phyloP scores from a whole-genome alignment of 30 jellyfish, hydroid and myxozoan genomes.

The Mastigias papua region DNA sequence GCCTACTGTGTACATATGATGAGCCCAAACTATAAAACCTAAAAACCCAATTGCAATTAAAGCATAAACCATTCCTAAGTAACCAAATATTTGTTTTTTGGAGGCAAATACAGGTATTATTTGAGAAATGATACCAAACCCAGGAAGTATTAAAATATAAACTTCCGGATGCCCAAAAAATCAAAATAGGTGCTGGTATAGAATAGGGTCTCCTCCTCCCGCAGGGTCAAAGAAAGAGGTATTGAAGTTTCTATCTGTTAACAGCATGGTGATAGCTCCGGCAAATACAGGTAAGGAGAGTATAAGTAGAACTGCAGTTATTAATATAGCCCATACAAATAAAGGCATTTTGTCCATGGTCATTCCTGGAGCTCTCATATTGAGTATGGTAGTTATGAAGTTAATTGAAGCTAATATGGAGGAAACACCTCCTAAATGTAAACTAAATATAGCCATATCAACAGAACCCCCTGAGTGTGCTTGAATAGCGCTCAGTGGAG shows the following conservation, averaged over 20 bases:
- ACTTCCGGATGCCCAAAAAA: too few species aligned
- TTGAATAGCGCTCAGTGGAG: slow-evolving; percentile 73
- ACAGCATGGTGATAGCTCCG: slow-evolving; percentile 84
- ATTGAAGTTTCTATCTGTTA: slow-evolving; percentile 84
- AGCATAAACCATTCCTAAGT: slow-evolving; percentile 86
- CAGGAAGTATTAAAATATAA: slow-evolving; percentile 75
- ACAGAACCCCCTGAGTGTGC: slow-evolving; percentile 90
- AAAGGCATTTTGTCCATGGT: slow-evolving; percentile 75
- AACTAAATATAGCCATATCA: slow-evolving; percentile 81
- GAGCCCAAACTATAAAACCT: slow-evolving; percentile 89
- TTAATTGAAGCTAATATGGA: slow-evolving; percentile 80
- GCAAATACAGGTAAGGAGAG: slow-evolving; percentile 86
- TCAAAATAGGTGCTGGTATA: slow-evolving; percentile 80
- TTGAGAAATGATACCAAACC: slow-evolving; percentile 84
- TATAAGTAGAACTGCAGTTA: slow-evolving; percentile 66
- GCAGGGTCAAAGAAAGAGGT: slow-evolving; percentile 90
- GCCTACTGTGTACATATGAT: slow-evolving; percentile 85
- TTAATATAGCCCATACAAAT: slow-evolving; percentile 78
- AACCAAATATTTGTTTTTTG: slow-evolving; percentile 80
- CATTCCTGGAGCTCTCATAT: slow-evolving; percentile 86
- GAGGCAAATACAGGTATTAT: slow-evolving; percentile 69
- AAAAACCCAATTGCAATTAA: slow-evolving; percentile 73
- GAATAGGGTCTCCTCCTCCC: slow-evolving; percentile 90
- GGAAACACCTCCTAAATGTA: slow-evolving; percentile 84
- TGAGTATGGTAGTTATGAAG: slow-evolving; percentile 76